Evolutionary conservation across 1,140 invertebrate genomes (phyloP).

Genomic region (Drosophila bipectinata): DNA sequence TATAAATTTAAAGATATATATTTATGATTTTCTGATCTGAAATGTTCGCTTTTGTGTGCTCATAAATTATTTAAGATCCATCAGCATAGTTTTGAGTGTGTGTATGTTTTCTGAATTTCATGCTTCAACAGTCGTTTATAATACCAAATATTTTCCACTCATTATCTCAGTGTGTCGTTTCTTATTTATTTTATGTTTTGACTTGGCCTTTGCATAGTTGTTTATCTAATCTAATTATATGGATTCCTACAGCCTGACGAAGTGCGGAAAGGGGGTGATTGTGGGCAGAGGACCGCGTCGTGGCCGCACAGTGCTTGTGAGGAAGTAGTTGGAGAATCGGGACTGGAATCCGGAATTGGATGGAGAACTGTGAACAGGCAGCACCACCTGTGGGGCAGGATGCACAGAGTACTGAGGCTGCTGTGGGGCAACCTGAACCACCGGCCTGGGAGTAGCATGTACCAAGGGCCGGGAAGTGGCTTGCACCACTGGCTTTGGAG

Average conservation of each 20-base stretch:
- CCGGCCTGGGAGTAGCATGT: background rate
- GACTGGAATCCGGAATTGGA: slow-evolving; percentile 14
- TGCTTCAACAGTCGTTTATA: slow-evolving; percentile 38
- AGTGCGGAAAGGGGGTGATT: slow-evolving; percentile 67
- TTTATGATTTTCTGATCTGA: slow-evolving; percentile 9
- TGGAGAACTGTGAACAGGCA: slow-evolving; percentile 2
- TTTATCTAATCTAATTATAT: slow-evolving; percentile 62
- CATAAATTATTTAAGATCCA: slow-evolving; percentile 36
- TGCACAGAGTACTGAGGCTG: slow-evolving; percentile 28
- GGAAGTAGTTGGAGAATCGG: slow-evolving; percentile 61
- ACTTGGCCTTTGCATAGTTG: slow-evolving; percentile 27
- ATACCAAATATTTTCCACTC: slow-evolving; percentile 45
- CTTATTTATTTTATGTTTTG: slow-evolving; percentile 52
- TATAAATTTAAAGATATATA: slow-evolving; percentile 1
- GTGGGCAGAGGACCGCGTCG: slow-evolving; percentile 68
- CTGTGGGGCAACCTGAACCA: background rate
- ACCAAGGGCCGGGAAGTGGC: slow-evolving; percentile 1
- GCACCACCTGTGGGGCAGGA: slow-evolving; percentile 5
- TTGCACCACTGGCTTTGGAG: slow-evolving; percentile 11
- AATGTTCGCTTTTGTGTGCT: slow-evolving; percentile 28
- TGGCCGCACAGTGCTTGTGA: slow-evolving; percentile 61
- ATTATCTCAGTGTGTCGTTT: slow-evolving; percentile 35
- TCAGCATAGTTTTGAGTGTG: slow-evolving; percentile 15
- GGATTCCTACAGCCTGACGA: slow-evolving; percentile 52
- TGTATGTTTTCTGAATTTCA: slow-evolving; percentile 10